Evolutionary conservation across 2,888 invertebrate species (phyloP).

Genomic region (Romanomermis culicivorax): DNA sequence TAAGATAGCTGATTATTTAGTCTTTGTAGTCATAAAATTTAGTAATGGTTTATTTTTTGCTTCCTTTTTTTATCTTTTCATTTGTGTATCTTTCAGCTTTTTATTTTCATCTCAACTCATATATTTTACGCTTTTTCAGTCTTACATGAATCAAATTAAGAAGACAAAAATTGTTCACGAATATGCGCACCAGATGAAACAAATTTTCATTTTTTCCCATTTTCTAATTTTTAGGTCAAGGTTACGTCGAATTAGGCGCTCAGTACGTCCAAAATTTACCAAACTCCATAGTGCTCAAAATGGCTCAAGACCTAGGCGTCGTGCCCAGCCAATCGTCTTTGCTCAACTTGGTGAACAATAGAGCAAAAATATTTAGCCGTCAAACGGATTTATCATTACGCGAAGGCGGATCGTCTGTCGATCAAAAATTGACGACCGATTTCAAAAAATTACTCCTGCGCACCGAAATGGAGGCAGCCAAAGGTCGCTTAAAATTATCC

Average conservation of each 20-base stretch:
- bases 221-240: no score
- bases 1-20: no score
- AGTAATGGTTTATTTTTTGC: neutral
- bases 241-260: slow-evolving; percentile 4
- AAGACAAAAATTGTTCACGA: no score
- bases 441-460: neutral
- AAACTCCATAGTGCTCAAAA: neutral
- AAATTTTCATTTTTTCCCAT: neutral
- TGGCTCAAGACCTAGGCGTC: neutral
- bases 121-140: no score
- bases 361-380: neutral
- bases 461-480: neutral
- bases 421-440: neutral
- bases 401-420: neutral
- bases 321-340: neutral
- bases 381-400: neutral
- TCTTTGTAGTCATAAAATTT: no score
- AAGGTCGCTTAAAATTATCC: neutral
- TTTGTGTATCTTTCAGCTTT: no score
- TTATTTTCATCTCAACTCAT: no score
- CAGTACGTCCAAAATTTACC: slow-evolving; percentile 7
- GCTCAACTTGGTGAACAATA: neutral
- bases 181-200: no score
- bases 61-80: neutral
- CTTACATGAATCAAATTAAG: no score